Evolutionary conservation across 2,113 vertebrate genomes (phyloP).

Genomic region (Hyperopisus bebe): DNA sequence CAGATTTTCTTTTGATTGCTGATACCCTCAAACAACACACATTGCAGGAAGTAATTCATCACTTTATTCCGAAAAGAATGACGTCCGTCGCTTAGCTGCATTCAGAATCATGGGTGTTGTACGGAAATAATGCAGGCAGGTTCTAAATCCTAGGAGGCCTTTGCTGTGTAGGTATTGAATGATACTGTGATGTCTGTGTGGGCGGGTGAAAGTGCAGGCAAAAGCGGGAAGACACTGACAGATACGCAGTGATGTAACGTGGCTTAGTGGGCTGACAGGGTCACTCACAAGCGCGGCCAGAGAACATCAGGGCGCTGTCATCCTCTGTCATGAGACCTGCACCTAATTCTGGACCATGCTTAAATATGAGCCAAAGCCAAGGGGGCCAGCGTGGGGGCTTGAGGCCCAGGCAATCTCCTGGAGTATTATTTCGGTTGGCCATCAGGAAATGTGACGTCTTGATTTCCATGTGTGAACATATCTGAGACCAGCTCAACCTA

Average conservation of each 20-base stretch:
- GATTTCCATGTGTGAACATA: background rate
- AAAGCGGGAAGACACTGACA: background rate
- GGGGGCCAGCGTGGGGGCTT: background rate
- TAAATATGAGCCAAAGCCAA: background rate
- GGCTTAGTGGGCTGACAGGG: background rate
- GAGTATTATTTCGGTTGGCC: background rate
- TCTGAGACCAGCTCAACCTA: background rate
- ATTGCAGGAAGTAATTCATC: background rate
- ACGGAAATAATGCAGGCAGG: background rate
- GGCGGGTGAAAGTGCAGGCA: background rate
- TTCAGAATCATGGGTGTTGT: background rate
- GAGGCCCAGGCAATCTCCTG: background rate
- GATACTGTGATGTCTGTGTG: background rate
- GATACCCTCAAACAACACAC: background rate
- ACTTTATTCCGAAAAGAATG: background rate
- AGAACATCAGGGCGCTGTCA: constrained; percentile 12
- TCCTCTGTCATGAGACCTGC: constrained; percentile 9
- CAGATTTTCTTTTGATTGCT: background rate
- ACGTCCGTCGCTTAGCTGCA: background rate
- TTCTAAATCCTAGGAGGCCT: background rate
- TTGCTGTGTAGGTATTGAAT: background rate
- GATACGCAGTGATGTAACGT: background rate
- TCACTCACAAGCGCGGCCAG: background rate
- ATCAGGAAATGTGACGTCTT: background rate
- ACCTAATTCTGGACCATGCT: background rate